phyloP scores from a whole-genome alignment of 2,888 invertebrate genomes.

The Orthosia cruda region DNA sequence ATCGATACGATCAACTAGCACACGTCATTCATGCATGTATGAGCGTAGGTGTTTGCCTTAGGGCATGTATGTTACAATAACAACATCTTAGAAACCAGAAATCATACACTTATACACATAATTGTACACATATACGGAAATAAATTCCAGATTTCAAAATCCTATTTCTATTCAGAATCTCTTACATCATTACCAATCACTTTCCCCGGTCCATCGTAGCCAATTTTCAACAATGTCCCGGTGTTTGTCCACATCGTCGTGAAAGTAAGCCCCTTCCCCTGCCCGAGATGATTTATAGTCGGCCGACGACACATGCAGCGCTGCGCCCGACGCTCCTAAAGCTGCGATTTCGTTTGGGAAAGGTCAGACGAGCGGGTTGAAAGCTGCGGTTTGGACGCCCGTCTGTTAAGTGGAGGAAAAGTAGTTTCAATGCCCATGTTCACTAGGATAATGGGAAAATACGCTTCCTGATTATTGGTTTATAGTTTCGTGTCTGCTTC shows the following conservation, averaged over 20 bases:
- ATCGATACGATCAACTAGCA: background rate
- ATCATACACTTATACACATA: background rate
- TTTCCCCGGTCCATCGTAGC: constrained; percentile 67
- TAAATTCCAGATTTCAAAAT: constrained; percentile 14
- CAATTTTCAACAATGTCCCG: constrained; percentile 73
- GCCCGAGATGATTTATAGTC: constrained; percentile 86
- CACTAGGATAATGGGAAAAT: background rate
- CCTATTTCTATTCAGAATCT: constrained; percentile 49
- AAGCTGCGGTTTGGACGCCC: constrained; percentile 75
- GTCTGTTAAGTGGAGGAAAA: constrained; percentile 43
- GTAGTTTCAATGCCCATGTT: too few relatives aligned
- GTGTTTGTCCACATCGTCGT: constrained; percentile 79
- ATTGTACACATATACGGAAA: background rate
- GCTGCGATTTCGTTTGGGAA: constrained; percentile 80
- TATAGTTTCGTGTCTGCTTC: background rate
- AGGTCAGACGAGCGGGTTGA: constrained; percentile 73
- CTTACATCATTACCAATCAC: constrained; percentile 71
- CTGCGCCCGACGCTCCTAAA: constrained; percentile 85
- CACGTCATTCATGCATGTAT: background rate
- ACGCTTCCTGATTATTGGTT: background rate
- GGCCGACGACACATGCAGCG: constrained; percentile 90
- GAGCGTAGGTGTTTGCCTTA: background rate
- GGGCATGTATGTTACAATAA: background rate
- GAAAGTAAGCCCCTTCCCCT: constrained; percentile 86
- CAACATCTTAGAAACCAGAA: background rate